Evolutionary conservation across 2,797 vertebrate genomes (phyloP), one percentile per base, ranked within the genome.

Genomic region (Kryptopterus vitreolus): DNA sequence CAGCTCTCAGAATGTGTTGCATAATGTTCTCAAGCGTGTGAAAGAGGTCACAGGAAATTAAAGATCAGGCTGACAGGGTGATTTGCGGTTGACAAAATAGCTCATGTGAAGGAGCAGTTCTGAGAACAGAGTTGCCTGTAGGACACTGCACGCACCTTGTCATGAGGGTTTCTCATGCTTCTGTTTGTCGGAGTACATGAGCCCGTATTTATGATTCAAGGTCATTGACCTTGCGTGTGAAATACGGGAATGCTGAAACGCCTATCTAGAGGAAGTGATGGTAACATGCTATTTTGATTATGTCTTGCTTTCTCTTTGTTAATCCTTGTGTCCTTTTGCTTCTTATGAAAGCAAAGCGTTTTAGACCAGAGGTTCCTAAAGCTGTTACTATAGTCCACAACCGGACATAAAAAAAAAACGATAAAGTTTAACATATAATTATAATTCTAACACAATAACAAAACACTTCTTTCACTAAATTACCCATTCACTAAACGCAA

Each of bases 1-100:
- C 84, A 52, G 83, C 81, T 79, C 82, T 77, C 77, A 82, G 85
- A 85, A 84, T 79, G 86, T 93, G 86, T 93, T 93, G 91, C 84
- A 77, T 88, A 92, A 92, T 87, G 20, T 89, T 90, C 86, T 88
- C 78, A 65, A 62, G 63, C 80, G 26, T 71, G 80, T 88, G 83
- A 90, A 78, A 65, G 65, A 79, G 77, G 69, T 78, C 70, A 79
- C 66, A 65, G 65, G 62, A 79, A 83, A 83, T 59, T 31, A 77
- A 85, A 77, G 68, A 61, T 29, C 11, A 33, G 38, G 24, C 31
- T 24, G 59, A 63, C 48, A 46, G 16, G 48, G 50, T 9, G 57
- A 59, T 59, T 77, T 79, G 53, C 10, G 38, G 6, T 82, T 79
- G 79, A 73, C 65, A 78, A 70, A 81, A 76, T 53, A 58, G 62